Percentiles rank a stretch among this genome's conserved stretches.
Conservation (phyloP, 2,797 vertebrate genomes). For the Pyrocephalus nanus region DNA sequence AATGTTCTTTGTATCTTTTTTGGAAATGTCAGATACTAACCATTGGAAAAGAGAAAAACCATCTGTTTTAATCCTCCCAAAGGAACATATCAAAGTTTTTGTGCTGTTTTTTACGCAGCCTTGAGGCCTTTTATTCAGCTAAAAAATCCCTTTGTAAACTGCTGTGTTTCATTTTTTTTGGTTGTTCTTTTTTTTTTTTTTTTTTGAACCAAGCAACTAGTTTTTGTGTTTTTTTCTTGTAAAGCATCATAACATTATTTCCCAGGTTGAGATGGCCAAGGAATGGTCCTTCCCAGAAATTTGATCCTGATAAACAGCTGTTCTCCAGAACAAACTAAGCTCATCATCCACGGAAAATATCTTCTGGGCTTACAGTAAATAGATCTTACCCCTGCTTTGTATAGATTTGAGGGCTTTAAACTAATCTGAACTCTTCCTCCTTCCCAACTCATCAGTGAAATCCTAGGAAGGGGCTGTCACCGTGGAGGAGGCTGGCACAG, state of each 20-base stretch:
- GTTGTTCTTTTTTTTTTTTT: background rate
- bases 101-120: background rate
- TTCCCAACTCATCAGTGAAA: background rate
- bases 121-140: background rate
- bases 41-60: constrained; percentile 19
- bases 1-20: background rate
- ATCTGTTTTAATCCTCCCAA: background rate
- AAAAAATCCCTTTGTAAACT: background rate
- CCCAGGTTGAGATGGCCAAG: constrained; percentile 11
- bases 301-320: background rate
- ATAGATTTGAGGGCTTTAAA: background rate
- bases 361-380: background rate
- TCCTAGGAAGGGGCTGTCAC: background rate
- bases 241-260: background rate
- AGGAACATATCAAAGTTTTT: background rate
- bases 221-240: background rate
- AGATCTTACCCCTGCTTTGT: background rate
- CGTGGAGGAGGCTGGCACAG: constrained; percentile 14
- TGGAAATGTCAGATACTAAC: background rate
- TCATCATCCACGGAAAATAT: background rate
- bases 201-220: background rate
- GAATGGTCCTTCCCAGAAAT: background rate
- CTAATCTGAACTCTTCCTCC: background rate
- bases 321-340: background rate
- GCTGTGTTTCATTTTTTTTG: background rate